A percentile compares a stretch with the other conserved stretches of the same genome.
Conservation (phyloP, 2,113 vertebrate species). For the Catharus minimus region DNA sequence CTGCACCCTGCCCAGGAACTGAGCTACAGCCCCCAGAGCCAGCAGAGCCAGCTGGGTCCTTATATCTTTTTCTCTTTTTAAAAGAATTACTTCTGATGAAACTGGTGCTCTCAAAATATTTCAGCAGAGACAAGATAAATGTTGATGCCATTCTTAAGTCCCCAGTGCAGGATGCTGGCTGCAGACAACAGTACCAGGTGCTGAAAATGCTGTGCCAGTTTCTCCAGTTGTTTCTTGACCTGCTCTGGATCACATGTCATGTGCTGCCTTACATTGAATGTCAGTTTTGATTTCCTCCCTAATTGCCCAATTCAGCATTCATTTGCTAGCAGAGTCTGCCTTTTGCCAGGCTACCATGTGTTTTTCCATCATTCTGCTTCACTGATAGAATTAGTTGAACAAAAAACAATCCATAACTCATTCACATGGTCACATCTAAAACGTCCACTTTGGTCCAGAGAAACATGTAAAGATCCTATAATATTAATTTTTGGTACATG, state of each 20-base stretch:
- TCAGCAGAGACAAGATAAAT: neutral
- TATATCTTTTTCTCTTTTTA: neutral
- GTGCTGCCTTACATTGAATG: neutral
- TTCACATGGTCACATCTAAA: neutral
- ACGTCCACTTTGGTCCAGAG: neutral
- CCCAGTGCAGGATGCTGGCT: neutral
- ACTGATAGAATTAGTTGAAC: neutral
- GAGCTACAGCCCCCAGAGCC: neutral
- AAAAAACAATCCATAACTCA: neutral
- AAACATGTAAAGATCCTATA: neutral
- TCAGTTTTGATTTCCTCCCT: constrained; percentile 5
- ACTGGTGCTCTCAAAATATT: neutral
- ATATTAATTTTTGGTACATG: neutral
- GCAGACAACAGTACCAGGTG: neutral
- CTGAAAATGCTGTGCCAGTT: constrained; percentile 3
- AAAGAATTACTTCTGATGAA: neutral
- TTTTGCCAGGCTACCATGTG: constrained; percentile 5
- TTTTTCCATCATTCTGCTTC: neutral
- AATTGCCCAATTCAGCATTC: constrained; percentile 1
- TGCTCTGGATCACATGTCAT: neutral
- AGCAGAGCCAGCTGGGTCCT: neutral
- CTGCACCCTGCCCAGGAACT: neutral
- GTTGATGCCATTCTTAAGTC: neutral
- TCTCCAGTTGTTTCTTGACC: neutral
- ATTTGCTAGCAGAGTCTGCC: neutral